phyloP scores from a whole-genome alignment of 2,797 vertebrate species.

The Sebastes minor region DNA sequence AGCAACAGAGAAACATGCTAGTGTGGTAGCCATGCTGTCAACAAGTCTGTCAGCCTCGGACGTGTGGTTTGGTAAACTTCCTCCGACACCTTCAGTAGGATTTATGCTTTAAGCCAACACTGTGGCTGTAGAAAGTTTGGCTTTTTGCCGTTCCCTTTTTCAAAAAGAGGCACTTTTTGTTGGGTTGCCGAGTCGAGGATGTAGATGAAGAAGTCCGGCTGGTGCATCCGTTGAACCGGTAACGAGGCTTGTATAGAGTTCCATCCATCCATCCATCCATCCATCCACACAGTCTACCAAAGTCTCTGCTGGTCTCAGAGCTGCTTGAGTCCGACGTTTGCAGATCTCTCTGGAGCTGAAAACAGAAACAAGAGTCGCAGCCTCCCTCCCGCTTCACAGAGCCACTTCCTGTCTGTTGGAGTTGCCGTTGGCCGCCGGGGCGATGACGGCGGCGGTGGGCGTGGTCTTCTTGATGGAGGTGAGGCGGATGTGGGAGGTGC shows the following conservation, averaged over 20 bases:
- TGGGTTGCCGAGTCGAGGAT: constrained; percentile 12
- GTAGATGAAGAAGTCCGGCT: background rate
- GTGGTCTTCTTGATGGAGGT: constrained; percentile 90
- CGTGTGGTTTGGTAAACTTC: background rate
- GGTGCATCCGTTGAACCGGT: background rate
- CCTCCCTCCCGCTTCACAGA: constrained; percentile 61
- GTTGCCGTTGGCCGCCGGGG: constrained; percentile 76
- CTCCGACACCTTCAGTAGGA: background rate
- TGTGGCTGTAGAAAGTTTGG: background rate
- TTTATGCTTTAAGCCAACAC: background rate
- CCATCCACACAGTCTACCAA: background rate
- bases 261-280: background rate
- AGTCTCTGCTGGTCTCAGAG: background rate
- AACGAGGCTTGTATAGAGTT: background rate
- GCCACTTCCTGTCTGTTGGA: constrained; percentile 83
- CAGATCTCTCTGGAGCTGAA: background rate
- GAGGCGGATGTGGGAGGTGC: constrained; percentile 90
- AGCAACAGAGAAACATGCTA: constrained; percentile 8
- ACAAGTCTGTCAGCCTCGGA: background rate
- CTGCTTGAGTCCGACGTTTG: background rate
- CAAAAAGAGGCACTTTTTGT: constrained; percentile 48
- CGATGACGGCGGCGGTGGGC: constrained; percentile 62
- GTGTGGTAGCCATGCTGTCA: background rate
- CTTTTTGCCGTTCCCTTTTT: background rate
- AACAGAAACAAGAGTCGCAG: background rate